Percentiles rank a stretch among this genome's conserved stretches.
Evolutionary conservation across 2,797 vertebrate genomes (phyloP).

Genomic region (Corythornis leucogaster): DNA sequence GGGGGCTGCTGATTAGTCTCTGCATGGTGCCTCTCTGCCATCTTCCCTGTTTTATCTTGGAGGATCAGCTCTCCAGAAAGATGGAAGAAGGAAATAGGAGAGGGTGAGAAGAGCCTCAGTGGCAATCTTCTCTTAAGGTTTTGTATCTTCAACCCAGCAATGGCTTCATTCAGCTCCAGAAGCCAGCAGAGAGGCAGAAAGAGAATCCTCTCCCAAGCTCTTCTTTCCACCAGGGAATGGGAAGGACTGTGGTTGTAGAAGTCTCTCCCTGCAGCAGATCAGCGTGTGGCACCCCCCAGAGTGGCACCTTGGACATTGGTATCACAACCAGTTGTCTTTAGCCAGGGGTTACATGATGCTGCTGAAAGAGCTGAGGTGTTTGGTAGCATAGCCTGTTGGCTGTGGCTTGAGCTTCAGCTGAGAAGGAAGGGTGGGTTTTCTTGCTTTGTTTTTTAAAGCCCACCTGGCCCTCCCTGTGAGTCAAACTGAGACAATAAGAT

Average conservation of each 20-base stretch:
- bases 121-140: not conserved
- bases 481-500: not conserved
- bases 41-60: not conserved
- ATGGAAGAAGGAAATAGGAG: not conserved
- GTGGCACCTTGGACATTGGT: fast-evolving
- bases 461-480: not conserved
- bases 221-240: not conserved
- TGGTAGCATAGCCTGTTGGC: not conserved
- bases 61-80: not conserved
- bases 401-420: not conserved
- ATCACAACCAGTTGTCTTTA: fast-evolving
- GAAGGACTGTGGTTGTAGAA: fast-evolving
- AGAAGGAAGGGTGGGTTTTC: not conserved
- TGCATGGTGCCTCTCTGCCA: conserved; percentile 37
- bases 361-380: not conserved
- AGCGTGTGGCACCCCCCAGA: not conserved
- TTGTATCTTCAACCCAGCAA: not conserved
- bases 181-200: not conserved
- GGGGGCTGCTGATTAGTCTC: conserved; percentile 62
- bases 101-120: not conserved
- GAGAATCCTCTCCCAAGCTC: not conserved
- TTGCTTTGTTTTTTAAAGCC: not conserved
- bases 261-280: not conserved
- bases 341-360: not conserved
- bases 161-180: not conserved